phyloP scores from a whole-genome alignment of 2,888 invertebrate genomes.

The Philonicus albiceps region DNA sequence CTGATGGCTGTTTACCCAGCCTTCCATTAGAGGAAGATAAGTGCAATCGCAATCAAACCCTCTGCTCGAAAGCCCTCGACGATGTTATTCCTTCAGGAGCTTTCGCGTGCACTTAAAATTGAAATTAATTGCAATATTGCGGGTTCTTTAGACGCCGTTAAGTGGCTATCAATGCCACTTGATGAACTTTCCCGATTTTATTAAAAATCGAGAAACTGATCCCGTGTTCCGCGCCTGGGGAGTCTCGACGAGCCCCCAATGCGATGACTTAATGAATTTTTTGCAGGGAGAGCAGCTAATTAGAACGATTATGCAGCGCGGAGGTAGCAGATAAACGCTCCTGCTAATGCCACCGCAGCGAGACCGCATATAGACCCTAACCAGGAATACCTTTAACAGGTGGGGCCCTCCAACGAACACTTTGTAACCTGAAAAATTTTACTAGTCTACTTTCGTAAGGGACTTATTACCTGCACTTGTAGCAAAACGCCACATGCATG shows the following conservation, averaged over 20 bases:
- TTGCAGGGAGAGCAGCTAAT: neutral
- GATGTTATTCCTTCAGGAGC: constrained; percentile 39
- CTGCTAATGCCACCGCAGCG: neutral
- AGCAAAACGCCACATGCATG: too few species aligned
- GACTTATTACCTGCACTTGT: too few species aligned
- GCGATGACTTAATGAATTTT: neutral
- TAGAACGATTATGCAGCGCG: neutral
- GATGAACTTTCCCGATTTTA: constrained; percentile 29
- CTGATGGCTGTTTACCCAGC: constrained; percentile 32
- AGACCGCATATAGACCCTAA: neutral
- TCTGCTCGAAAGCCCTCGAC: constrained; percentile 24
- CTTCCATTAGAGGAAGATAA: constrained; percentile 40
- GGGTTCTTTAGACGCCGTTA: neutral
- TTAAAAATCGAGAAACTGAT: constrained; percentile 25
- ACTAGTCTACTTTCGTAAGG: too few species aligned
- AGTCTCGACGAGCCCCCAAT: neutral
- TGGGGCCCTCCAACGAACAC: neutral
- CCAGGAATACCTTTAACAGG: neutral
- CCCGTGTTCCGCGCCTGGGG: neutral
- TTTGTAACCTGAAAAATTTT: neutral
- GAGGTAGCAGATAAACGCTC: neutral
- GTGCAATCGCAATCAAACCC: constrained; percentile 38
- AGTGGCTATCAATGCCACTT: constrained; percentile 38
- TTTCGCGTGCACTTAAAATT: constrained; percentile 39
- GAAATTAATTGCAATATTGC: constrained; percentile 38